Evolutionary conservation across 2,888 invertebrate genomes (phyloP), one percentile per base, ranked within the genome.

Genomic region (Thumatha senex): DNA sequence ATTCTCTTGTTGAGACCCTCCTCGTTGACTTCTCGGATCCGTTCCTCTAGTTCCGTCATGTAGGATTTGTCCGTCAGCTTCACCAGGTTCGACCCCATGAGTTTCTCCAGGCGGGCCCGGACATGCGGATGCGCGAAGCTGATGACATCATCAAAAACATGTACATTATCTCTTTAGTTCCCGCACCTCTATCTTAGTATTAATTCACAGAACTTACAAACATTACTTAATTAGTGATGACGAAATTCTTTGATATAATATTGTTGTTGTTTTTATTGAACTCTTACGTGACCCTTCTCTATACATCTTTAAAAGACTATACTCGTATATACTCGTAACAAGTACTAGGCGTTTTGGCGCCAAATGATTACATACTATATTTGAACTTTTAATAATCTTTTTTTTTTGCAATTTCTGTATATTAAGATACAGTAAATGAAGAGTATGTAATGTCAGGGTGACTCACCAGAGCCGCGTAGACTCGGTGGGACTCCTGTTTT

Each of bases 11-110:
- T 92, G 83, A 95, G 94, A 57, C 92, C 91, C 58, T 93, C 92
- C 63, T 93, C 93, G 70, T 94, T 94, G 68, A 95, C 94, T 39
- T 92, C 93, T 33, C 93, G 87, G 60, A 95, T 93, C 41, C 93
- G 84, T 36, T 93, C 91, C 74, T 95, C 93, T 46, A 95, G 87
- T 24, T 92, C 92, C 56, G 91, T 92, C 95, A 96, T 95, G 82
- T 94, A 95, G 56, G 85, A 87, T 65, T 94, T 91, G 80, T 95
- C 95, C 1, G 95, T 95, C 52, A 95, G 89, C 63, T 92, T 92
- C 48, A 95, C 94, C 67, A 94, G 84, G 78, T 94, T 94, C 24
- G 93, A 93, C 46, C 95, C 95, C 95, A 95, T 95, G 56, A 95
- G 92, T 81, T 93, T 93, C 82, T 95, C 95, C 70, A 95, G 83